These are phyloP conservation scores for Anseranas semipalmata DNA, from an alignment of 2,113 vertebrate species.

Conservation along the genomic window DNA sequence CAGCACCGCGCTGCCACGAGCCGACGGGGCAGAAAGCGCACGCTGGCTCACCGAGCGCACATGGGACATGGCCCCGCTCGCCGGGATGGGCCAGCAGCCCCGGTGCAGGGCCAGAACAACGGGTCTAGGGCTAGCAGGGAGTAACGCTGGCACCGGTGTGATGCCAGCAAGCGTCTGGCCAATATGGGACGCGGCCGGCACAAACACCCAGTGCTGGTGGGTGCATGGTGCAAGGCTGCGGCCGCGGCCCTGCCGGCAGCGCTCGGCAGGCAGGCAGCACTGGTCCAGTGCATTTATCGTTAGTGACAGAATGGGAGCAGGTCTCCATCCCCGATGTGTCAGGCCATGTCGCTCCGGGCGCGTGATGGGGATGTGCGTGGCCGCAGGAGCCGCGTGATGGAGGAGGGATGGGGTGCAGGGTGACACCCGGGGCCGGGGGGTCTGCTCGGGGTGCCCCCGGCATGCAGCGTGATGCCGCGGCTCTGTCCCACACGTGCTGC, in stretches of 20 bases:
- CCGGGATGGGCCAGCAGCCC: accelerated
- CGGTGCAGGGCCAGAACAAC: accelerated
- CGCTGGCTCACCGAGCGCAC: neutral
- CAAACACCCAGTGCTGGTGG: accelerated
- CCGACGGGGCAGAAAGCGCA: constrained; percentile 23
- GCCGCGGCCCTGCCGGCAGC: neutral
- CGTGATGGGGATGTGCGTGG: accelerated
- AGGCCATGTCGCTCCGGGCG: neutral
- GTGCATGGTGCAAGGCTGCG: neutral
- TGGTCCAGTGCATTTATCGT: constrained; percentile 34
- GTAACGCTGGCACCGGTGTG: accelerated
- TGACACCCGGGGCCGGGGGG: accelerated
- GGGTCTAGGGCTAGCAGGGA: neutral
- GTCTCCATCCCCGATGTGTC: constrained; percentile 1
- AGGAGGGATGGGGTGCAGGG: accelerated
- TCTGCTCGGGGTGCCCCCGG: neutral
- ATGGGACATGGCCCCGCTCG: accelerated
- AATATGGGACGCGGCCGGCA: accelerated
- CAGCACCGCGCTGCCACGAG: neutral
- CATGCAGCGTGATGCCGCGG: accelerated
- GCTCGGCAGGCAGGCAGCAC: neutral
- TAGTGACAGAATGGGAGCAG: constrained; percentile 70
- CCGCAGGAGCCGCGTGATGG: neutral
- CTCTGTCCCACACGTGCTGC: accelerated
- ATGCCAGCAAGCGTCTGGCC: accelerated